Conservation (phyloP, 92 coral and sea anemone genomes). For the Palythoa heliodiscus region DNA sequence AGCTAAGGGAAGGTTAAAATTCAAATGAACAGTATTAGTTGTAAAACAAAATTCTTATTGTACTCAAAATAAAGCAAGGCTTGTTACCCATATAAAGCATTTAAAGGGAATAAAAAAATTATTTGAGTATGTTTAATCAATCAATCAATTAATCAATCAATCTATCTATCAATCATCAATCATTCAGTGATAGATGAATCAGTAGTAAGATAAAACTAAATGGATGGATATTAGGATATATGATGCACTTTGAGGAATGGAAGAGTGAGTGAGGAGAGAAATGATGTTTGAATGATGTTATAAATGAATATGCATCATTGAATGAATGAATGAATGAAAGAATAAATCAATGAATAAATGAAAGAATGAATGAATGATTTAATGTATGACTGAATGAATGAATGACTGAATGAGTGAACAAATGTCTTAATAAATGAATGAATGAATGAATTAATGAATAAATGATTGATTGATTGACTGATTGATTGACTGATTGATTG, state of each 20-base stretch:
- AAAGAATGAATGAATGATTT: neutral
- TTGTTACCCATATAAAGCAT: no score
- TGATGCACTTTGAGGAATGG: neutral
- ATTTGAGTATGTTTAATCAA: no score
- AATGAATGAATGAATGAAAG: neutral
- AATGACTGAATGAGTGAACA: neutral
- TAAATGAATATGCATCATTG: neutral
- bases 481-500: neutral
- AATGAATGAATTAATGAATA: neutral
- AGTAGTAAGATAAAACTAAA: neutral
- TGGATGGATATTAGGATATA: neutral
- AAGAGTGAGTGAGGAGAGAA: no score
- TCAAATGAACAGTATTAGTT: neutral
- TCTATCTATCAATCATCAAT: no score
- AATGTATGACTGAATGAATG: neutral
- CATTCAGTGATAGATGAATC: no score
- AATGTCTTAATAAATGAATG: neutral
- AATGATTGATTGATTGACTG: neutral
- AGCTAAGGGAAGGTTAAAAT: neutral
- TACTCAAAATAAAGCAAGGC: no score
- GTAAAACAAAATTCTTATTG: no score
- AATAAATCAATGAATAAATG: neutral
- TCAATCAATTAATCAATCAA: no score
- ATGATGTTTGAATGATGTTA: neutral
- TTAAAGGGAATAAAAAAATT: no score